A percentile compares a stretch with the other conserved stretches of the same genome.
phyloP scores from a whole-genome alignment of 2,113 vertebrate genomes.

The Limanda limanda region DNA sequence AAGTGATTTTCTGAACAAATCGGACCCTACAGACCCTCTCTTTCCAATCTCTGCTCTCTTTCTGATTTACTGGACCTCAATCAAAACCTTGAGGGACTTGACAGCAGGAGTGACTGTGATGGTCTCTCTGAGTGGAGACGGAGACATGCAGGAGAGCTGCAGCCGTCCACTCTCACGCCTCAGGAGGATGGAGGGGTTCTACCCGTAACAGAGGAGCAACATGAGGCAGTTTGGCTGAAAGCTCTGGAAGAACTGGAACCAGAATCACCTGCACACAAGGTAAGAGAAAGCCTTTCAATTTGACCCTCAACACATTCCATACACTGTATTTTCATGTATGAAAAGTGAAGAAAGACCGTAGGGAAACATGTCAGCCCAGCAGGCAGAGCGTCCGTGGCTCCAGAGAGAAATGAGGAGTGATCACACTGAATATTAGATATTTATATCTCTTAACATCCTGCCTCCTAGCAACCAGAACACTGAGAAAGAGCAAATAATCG shows the following conservation, averaged over 20 bases:
- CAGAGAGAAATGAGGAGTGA: constrained; percentile 36
- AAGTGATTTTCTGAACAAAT: constrained; percentile 45
- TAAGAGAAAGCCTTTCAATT: constrained; percentile 25
- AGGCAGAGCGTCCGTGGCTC: constrained; percentile 56
- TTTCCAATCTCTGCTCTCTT: constrained; percentile 30
- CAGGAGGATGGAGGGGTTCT: constrained; percentile 64
- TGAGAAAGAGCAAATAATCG: constrained; percentile 15
- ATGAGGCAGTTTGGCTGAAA: constrained; percentile 69
- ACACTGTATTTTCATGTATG: not conserved
- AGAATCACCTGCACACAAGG: constrained; percentile 41
- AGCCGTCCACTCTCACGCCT: constrained; percentile 51
- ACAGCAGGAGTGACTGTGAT: constrained; percentile 31
- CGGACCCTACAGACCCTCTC: constrained; percentile 25
- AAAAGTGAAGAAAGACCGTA: constrained; percentile 13
- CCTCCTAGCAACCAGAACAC: constrained; percentile 74
- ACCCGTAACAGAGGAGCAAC: constrained; percentile 59
- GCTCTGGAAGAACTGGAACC: constrained; percentile 23
- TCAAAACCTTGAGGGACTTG: constrained; percentile 24
- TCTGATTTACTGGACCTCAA: constrained; percentile 38
- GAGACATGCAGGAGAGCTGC: constrained; percentile 57
- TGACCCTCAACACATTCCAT: not conserved
- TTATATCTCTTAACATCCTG: constrained; percentile 68
- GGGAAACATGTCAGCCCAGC: constrained; percentile 48
- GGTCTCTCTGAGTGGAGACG: constrained; percentile 40
- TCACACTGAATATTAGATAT: constrained; percentile 61